Evolutionary conservation across 2,113 vertebrate genomes (phyloP), one percentile per base, ranked within the genome.

Genomic region (Catharus minimus): DNA sequence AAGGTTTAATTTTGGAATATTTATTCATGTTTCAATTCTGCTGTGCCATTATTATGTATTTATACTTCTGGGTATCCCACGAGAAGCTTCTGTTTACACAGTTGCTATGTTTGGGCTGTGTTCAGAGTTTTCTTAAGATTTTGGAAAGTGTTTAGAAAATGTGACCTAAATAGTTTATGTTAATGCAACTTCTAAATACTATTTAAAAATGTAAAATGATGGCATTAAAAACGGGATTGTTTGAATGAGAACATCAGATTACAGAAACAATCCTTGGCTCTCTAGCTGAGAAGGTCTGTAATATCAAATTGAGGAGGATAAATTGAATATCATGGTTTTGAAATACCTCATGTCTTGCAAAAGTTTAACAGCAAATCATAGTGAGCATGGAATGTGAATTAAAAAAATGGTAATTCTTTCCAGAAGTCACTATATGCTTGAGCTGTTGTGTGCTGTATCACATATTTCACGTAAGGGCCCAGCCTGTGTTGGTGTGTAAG

Each of bases 61-160:
- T 81, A 13, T 77, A 15, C 44, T 90, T 83, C 38, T 78, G 76
- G 33, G 38, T 83, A 60, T 44, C 43, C 58, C 66, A 53, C 2
- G 4, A 87, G 62, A 80, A 82, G 36, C 39, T 58, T 14, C 44
- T 92, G 60, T 92, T 93, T 57, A 82, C 33, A 20, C 24, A 26
- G 74, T 93, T 95, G 32, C 79, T 77, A 26, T 90, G 60, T 82
- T 89, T 91, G 92, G 73, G 33, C 47, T 81, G 52, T 66, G 46
- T 92, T 65, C 19, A 44, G 75, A 36, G 18, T 86, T 95, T 91
- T 76, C 46, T 69, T 69, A 55, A 95, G 43, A 50, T 78, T 82
- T 82, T 72, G 78, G 20, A 30, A 93, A 71, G 36, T 15, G n/a
- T 86, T 88, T 81, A 62, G 56, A 73, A 93, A 91, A 87, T 58